Evolutionary conservation across 2,797 vertebrate genomes (phyloP).

Genomic region (Avahi laniger): DNA sequence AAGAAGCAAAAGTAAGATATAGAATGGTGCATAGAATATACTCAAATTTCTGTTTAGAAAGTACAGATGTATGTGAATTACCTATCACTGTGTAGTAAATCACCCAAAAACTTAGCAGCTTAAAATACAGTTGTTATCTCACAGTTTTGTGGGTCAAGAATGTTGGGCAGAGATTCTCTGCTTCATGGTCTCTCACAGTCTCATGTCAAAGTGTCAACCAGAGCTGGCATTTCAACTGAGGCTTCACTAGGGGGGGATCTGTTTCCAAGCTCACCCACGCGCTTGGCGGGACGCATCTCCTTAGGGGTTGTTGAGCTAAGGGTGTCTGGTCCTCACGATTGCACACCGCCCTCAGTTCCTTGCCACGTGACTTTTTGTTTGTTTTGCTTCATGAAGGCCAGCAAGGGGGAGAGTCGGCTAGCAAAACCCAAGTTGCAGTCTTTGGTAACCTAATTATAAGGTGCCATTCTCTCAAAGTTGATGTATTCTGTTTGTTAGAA

Average conservation of each 20-base stretch:
- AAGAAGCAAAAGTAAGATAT: neutral
- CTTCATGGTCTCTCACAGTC: neutral
- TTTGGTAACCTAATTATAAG: neutral
- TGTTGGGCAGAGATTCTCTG: neutral
- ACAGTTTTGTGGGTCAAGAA: neutral
- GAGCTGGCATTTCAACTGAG: neutral
- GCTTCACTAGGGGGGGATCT: neutral
- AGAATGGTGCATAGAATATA: neutral
- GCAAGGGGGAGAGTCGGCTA: neutral
- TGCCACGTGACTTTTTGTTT: neutral
- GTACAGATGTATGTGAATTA: neutral
- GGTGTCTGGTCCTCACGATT: neutral
- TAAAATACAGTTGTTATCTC: neutral
- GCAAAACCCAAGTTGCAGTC: neutral
- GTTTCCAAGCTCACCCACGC: neutral
- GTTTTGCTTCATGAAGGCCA: neutral
- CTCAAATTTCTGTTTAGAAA: neutral
- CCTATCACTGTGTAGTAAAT: neutral
- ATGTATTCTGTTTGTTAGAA: neutral
- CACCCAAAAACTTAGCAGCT: neutral
- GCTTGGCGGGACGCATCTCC: neutral
- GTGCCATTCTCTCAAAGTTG: neutral
- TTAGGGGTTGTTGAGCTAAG: rapidly evolving
- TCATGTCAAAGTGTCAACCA: neutral
- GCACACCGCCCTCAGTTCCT: neutral